Conservation (phyloP, 2,113 vertebrate species). For the Jaculus jaculus region DNA sequence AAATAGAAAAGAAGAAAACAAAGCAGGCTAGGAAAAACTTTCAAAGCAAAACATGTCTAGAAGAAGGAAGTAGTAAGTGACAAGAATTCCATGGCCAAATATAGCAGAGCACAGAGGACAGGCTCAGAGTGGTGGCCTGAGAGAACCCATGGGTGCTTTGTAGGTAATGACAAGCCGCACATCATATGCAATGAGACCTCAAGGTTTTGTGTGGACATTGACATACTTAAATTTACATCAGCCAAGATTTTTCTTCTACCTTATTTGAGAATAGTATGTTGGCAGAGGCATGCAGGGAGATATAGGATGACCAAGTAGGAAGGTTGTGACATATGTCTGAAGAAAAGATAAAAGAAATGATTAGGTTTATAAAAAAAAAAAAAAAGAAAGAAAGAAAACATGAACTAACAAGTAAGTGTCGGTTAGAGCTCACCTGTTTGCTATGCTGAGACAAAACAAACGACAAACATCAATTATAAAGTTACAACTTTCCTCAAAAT, state of each 20-base stretch:
- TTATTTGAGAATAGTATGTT: not conserved
- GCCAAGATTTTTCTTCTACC: not conserved
- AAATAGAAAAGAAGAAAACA: not conserved
- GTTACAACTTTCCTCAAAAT: not conserved
- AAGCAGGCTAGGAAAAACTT: not conserved
- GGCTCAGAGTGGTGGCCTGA: not conserved
- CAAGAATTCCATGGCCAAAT: not conserved
- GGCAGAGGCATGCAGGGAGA: not conserved
- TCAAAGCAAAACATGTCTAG: not conserved
- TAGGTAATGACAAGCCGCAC: not conserved
- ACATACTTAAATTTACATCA: not conserved
- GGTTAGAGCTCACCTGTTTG: not conserved
- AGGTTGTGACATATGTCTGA: not conserved
- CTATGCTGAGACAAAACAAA: not conserved
- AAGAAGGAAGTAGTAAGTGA: not conserved
- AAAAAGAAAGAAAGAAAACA: not conserved
- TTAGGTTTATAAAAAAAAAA: not conserved
- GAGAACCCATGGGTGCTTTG: accelerated
- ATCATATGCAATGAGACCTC: not conserved
- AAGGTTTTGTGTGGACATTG: not conserved
- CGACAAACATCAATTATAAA: not conserved
- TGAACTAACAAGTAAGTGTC: not conserved
- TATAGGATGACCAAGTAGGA: not conserved
- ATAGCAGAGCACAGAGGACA: not conserved
- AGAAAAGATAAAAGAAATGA: not conserved